A percentile compares a stretch with the other conserved stretches of the same genome.
phyloP scores from a whole-genome alignment of 2,113 vertebrate species.

The Ammodytes dubius region DNA sequence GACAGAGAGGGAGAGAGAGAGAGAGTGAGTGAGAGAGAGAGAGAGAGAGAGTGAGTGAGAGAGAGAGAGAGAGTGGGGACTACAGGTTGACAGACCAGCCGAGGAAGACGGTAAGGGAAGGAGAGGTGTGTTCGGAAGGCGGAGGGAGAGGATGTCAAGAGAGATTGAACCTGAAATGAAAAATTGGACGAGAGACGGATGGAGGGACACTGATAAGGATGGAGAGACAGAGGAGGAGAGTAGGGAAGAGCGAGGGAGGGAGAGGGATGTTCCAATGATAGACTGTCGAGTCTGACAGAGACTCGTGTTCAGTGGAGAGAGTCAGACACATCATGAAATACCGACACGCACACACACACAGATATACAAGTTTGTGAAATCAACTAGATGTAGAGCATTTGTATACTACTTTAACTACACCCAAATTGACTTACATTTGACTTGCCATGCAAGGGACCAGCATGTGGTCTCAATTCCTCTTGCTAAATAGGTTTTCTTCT shows the following conservation, averaged over 20 bases:
- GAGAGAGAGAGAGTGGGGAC: constrained; percentile 14
- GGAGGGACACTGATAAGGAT: constrained; percentile 76
- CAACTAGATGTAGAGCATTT: constrained; percentile 10
- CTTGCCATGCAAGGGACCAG: not conserved
- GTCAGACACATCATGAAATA: constrained; percentile 56
- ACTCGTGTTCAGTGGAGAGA: constrained; percentile 78
- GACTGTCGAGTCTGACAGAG: constrained; percentile 77
- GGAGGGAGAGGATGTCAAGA: constrained; percentile 65
- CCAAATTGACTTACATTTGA: constrained; percentile 13
- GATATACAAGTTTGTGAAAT: constrained; percentile 20
- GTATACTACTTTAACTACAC: not conserved
- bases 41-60: constrained; percentile 4
- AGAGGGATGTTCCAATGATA: constrained; percentile 77
- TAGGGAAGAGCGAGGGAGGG: constrained; percentile 40
- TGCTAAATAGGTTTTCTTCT: not conserved
- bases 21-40: constrained; percentile 16
- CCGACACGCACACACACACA: constrained; percentile 51
- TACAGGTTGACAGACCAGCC: constrained; percentile 62
- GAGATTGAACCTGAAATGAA: constrained; percentile 82
- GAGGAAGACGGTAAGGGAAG: constrained; percentile 62
- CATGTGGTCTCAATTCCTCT: not conserved
- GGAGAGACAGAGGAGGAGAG: constrained; percentile 67
- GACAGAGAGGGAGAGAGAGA: constrained; percentile 2
- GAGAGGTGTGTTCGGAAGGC: constrained; percentile 54
- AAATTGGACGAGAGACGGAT: constrained; percentile 79